Base-by-base conservation (phyloP, 2,113 vertebrate genomes). In the Scytalopus superciliaris region DNA sequence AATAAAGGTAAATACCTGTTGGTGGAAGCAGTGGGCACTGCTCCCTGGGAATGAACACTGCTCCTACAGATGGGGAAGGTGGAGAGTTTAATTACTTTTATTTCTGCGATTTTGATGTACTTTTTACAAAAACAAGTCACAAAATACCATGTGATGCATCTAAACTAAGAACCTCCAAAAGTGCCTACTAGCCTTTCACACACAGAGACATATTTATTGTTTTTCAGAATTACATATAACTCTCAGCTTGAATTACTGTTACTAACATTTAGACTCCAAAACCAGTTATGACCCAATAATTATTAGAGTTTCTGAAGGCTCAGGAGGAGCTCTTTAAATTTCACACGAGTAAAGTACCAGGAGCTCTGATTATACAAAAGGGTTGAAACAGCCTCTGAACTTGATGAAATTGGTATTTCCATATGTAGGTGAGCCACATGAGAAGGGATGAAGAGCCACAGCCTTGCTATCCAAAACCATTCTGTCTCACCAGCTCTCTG, bases 61-160 rank as follows among this genome's bases (percentile, higher is more conserved):
- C 75, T 88, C 57, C 90, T 85, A 53, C 30, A 86, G 56, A 35
- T 66, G 31, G 39, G 25, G 14, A 76, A 69, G 19, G 11, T 22
- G 21, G 31, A 53, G 17, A 72, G 25, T 82, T 73, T 44, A 68
- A 73, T 56, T 60, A 4, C 33, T 89, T 93, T 91, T 90, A 63
- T 79, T 91, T 90, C 37, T 84, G 10, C 35, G 14, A 30, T 85
- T 60, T 72, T 40, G 49, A 72, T 1, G 10, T 62, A 44, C 18
- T 60, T 92, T 87, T 87, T 76, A 93, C 60, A 93, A 78, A 86
- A 79, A 57, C 16, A 74, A 79, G 56, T 82, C 57, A 87, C 77
- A 81, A 84, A 92, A 89, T 60, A 74, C 56, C 27, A 60, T 14
- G 21, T 64, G 52, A 84, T 82, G 40, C 60, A 72, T 39, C 87